Base-by-base conservation (phyloP, 2,113 vertebrate genomes). In the Heptranchias perlo region DNA sequence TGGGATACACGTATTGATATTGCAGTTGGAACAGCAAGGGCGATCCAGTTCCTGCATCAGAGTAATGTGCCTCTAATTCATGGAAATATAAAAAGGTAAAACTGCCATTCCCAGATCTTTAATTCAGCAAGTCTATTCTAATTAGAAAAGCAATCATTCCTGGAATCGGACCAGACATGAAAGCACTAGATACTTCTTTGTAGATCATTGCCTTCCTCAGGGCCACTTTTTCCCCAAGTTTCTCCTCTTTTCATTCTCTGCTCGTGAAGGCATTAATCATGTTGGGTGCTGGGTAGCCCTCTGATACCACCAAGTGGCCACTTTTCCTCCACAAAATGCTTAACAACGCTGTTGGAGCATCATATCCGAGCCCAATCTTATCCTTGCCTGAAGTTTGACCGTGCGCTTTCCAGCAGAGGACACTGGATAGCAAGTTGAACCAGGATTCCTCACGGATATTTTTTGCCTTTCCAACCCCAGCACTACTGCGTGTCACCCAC, bases 21-120 rank as follows among this genome's bases (percentile, higher is more conserved):
- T 96, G 96, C 98, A 78, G 3, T 92, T 0, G 98, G 98, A 62
- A 96, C 98, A 31, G 18, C 98, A 11, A 96, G 96, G 44, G 98
- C 98, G 0, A 96, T 98, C 3, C 67, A 96, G 13, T 97, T 98
- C 87, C 96, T 98, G 52, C 98, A 98, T 35, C 39, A 49, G 23
- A 28, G 64, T 49, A 61, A 97, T 21, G 96, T 96, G 82, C 97
- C 97, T 58, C 97, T 98, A 96, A 96, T 98, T 96, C 98, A 98
- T 25, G 96, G 98, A 14, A 98, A 98, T 44, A 84, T 98, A 91
- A 98, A 97, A 96, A 98, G 98, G 98, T 98, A 78, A 96, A 97
- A 21, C 1, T 3, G 62, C 73, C 96, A 89, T 18, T 62, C 23
- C 47, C 52, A 84, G 47, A 96, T 54, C 35, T 62, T 93, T 52